Evolutionary conservation across 2,888 invertebrate species (phyloP), one percentile per base, ranked within the genome.

Genomic region (Agrotis exclamationis): DNA sequence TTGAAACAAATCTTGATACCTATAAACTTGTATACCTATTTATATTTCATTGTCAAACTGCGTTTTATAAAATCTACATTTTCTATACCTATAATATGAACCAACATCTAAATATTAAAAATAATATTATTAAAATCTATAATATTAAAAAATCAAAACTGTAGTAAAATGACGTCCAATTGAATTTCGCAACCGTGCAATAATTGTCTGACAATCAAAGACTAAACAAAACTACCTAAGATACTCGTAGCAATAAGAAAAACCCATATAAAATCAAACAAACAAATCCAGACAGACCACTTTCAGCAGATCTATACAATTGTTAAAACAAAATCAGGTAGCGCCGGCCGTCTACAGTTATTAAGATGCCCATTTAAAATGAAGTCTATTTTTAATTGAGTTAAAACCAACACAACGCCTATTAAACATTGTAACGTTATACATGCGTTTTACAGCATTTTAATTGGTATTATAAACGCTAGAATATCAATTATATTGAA

Each of bases 321-420:
- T 60, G 85, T 83, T 70, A 48, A 39, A 39, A 83, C 87, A 79
- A 89, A 91, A 88, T 87, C 90, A 92, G 92, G 93, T 93, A 94
- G 93, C 93, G 87, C 87, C 87, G 48, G 13, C 72, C 86, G 85
- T 74, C 90, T 85, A 85, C 89, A 90, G 92, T 93, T 94, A 93
- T 93, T 93, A 93, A 92, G 89, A 90, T 87, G 89, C 89, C 91
- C 91, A 93, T 93, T 93, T 91, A 92, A 93, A 94, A 92, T 87
- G 86, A 86, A 87, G 88, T 89, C 91, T 93, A 91, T 91, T 94
- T 95, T 94, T 94, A 95, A 95, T 95, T 94, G 93, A 94, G 95
- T 95, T 95, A 94, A 88, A 92, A 88, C 80, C 87, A 88, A 85
- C 89, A 93, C 89, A 92, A 91, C 89, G 90, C 88, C 86, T 91